Base-by-base conservation (phyloP, 1,140 invertebrate genomes). In the Caenorhabditis brenneri region DNA sequence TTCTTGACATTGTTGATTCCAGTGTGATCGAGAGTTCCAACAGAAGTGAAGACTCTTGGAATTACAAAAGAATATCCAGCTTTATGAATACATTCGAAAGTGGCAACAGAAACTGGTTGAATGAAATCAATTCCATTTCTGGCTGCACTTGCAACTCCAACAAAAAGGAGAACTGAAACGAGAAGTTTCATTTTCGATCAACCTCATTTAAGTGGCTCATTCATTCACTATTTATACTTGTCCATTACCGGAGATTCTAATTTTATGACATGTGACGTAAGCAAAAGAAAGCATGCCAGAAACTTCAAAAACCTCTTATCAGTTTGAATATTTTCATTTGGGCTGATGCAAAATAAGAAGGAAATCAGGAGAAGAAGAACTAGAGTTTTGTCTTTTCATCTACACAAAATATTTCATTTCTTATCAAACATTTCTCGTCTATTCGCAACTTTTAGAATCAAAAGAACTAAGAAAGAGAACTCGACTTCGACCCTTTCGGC, bases 1-100 rank as follows among this genome's bases (percentile, higher is more conserved):
- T 85, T 86, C 49, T 86, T 86, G 84, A 86, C 85, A 79, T 86
- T 86, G 1, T 82, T 16, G 49, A 86, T 83, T 51, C 86, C 86
- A 55, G 80, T 84, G n/a, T 24, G 19, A 46, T 86, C 86, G 24
- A 49, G n/a, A 19, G 79, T 51, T 79, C 86, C 86, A 83, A 53
- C 36, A 6, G 80, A 84, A 39, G 27, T 36, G 31, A 83, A 86
- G 48, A 86, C 69, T 51, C 86, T 86, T 27, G 79, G 86, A 55
- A 86, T 86, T 83, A 83, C 87, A 85, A 86, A 86, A 6, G 42
- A 27, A 80, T 86, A 86, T 22, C 84, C 86, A n/a, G 46, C 53
- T 6, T 81, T 86, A 19, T 69, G 31, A 19, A 86, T 46, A 53
- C 86, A 86, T 36, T 83, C 24, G 82, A 86, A 86, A 10, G 79